These are phyloP conservation scores for Rhea pennata DNA, from an alignment of 2,113 vertebrate species.

Conservation along the genomic window DNA sequence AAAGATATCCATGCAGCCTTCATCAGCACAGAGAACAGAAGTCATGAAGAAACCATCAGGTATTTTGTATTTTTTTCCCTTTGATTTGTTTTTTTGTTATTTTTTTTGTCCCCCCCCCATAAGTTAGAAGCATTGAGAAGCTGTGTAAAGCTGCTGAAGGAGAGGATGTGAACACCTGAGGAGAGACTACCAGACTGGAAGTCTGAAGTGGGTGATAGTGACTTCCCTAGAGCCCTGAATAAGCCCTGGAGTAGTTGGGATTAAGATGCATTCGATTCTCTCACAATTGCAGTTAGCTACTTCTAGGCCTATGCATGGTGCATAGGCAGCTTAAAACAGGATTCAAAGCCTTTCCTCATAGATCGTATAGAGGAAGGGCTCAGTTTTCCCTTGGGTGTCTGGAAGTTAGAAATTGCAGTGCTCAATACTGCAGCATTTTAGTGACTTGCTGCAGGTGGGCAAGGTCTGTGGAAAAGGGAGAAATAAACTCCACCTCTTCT, in stretches of 20 bases:
- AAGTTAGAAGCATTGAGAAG: neutral
- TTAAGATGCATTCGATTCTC: neutral
- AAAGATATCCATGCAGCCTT: constrained; percentile 85
- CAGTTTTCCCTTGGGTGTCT: neutral
- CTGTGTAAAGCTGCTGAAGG: neutral
- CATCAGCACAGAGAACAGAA: constrained; percentile 89
- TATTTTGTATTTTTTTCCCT: constrained; percentile 43
- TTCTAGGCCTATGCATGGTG: neutral
- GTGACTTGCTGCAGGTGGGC: neutral
- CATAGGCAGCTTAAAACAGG: neutral
- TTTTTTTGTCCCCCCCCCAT: neutral
- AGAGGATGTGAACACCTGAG: neutral
- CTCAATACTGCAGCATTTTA: neutral
- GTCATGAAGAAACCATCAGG: constrained; percentile 87
- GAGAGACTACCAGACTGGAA: neutral
- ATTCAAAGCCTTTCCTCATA: neutral
- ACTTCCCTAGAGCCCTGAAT: neutral
- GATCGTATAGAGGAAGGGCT: neutral
- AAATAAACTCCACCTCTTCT: neutral
- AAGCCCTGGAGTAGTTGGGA: neutral
- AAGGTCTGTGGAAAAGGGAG: neutral
- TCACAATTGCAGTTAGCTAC: neutral
- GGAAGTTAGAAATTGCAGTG: neutral
- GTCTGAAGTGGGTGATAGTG: neutral
- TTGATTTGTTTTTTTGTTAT: neutral